Evolutionary conservation across 2,113 vertebrate genomes (phyloP).

Genomic region (Macroglossus sobrinus): DNA sequence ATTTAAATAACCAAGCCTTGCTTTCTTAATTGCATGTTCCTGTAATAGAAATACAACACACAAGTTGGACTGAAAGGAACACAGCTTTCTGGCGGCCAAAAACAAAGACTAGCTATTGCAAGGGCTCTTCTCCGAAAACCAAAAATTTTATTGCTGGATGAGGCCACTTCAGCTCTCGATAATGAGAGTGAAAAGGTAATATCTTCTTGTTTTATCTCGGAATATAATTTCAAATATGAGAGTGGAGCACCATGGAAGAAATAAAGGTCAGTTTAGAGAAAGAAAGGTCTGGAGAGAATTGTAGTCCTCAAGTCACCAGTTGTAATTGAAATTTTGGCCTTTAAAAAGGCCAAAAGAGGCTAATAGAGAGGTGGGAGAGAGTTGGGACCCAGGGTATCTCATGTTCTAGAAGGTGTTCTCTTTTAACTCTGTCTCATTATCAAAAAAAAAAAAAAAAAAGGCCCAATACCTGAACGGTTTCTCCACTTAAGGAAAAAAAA

Average conservation of each 20-base stretch:
- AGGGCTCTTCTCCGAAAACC: constrained; percentile 75
- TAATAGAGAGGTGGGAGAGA: not conserved
- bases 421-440: not conserved
- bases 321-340: not conserved
- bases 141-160: constrained; percentile 75
- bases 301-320: not conserved
- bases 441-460: constrained; percentile 13
- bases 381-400: not conserved
- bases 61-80: constrained; percentile 71
- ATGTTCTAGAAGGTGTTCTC: not conserved
- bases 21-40: constrained; percentile 55
- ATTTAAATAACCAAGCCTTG: constrained; percentile 56
- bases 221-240: not conserved
- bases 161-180: constrained; percentile 76
- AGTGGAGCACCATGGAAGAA: not conserved
- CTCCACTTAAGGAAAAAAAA: not conserved
- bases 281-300: not conserved
- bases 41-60: constrained; percentile 76
- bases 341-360: not conserved
- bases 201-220: constrained; percentile 9
- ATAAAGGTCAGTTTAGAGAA: not conserved
- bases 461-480: not conserved
- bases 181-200: constrained; percentile 76
- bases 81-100: constrained; percentile 75
- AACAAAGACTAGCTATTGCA: constrained; percentile 76